Evolutionary conservation across 2,888 invertebrate genomes (phyloP).

Genomic region (Drosophila imparisetae): DNA sequence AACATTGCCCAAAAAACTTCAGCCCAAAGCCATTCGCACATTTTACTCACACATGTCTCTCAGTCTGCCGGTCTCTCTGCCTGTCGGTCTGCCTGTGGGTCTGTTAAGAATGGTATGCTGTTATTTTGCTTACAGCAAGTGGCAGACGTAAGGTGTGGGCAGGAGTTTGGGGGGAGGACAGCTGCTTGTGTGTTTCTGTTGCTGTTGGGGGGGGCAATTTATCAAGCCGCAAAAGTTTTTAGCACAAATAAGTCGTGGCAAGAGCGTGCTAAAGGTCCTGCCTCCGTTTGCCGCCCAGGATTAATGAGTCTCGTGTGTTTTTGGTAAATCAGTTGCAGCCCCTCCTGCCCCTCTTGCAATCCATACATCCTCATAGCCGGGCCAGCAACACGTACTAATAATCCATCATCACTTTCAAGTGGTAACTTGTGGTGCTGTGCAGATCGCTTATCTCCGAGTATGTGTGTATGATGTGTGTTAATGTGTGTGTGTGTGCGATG

Average conservation of each 20-base stretch:
- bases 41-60: slow-evolving; percentile 46
- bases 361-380: slow-evolving; percentile 56
- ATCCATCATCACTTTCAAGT: slow-evolving; percentile 76
- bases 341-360: neutral
- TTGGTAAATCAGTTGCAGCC: slow-evolving; percentile 31
- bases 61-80: slow-evolving; percentile 15
- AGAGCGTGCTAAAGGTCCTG: slow-evolving; percentile 52
- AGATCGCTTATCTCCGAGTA: slow-evolving; percentile 60
- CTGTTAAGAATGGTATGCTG: slow-evolving; percentile 18
- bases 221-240: slow-evolving; percentile 76
- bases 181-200: slow-evolving; percentile 19
- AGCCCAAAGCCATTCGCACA: slow-evolving; percentile 30
- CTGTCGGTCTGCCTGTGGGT: slow-evolving; percentile 7
- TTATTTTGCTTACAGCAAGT: slow-evolving; percentile 40
- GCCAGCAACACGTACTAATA: slow-evolving; percentile 80
- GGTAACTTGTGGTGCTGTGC: slow-evolving; percentile 55
- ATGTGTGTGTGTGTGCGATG: slow-evolving; percentile 10
- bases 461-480: neutral
- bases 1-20: slow-evolving; percentile 4
- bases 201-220: slow-evolving; percentile 62
- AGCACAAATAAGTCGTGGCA: slow-evolving; percentile 79
- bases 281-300: slow-evolving; percentile 66
- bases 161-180: neutral
- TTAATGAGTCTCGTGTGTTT: slow-evolving; percentile 82
- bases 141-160: neutral